Percentiles rank a stretch among this genome's conserved stretches.
These are phyloP conservation scores for Aquatica leii DNA, from an alignment of 2,888 invertebrate species.

Conservation along the genomic window DNA sequence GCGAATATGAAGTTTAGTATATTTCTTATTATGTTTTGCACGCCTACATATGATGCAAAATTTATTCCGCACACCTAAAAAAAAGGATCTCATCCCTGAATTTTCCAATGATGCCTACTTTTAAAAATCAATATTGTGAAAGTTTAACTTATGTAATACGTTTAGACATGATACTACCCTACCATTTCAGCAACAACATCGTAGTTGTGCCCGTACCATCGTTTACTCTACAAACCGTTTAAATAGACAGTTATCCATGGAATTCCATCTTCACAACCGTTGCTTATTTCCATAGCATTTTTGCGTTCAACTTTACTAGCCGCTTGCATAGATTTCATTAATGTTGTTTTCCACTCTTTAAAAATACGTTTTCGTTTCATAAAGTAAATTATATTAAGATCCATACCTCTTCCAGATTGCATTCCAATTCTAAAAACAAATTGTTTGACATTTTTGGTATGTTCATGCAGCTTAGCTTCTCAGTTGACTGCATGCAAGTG, in stretches of 20 bases:
- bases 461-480: neutral
- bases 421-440: too few relatives aligned
- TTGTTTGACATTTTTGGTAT: too few relatives aligned
- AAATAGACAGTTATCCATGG: neutral
- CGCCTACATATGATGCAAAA: neutral
- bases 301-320: neutral
- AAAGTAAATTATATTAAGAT: too few relatives aligned
- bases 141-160: neutral
- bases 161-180: neutral
- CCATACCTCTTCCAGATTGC: too few relatives aligned
- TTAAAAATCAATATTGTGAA: neutral
- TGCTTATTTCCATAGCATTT: neutral
- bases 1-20: too few relatives aligned
- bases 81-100: neutral
- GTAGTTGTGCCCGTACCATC: neutral
- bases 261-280: neutral
- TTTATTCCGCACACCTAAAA: neutral
- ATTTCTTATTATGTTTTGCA: neutral
- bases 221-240: neutral
- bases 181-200: neutral
- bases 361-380: too few relatives aligned
- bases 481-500: neutral
- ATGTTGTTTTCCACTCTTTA: too few relatives aligned
- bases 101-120: neutral
- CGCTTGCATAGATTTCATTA: neutral